Evolutionary conservation across 2,113 vertebrate species (phyloP).

Genomic region (Mesitornis unicolor): DNA sequence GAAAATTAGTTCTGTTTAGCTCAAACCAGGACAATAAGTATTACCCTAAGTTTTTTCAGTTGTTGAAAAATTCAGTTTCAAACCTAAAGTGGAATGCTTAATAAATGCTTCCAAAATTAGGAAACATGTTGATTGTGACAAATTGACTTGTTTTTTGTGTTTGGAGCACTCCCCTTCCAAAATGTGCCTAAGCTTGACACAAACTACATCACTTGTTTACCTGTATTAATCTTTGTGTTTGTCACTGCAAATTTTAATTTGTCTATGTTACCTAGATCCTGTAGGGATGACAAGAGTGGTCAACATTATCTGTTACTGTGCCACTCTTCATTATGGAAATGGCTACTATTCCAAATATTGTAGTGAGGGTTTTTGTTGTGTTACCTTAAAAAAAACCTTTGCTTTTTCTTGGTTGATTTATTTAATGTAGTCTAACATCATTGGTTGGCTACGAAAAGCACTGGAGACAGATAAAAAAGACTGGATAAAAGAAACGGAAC

Average conservation of each 20-base stretch:
- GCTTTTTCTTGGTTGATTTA: background rate
- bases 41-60: background rate
- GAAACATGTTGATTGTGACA: background rate
- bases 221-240: background rate
- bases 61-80: background rate
- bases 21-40: too few species aligned
- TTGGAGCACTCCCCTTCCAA: background rate
- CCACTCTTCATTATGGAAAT: background rate
- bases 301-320: background rate
- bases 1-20: too few species aligned
- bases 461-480: conserved; percentile 97
- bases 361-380: background rate
- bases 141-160: background rate
- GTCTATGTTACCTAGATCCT: background rate
- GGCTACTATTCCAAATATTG: background rate
- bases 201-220: background rate
- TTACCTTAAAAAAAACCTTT: background rate
- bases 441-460: conserved; percentile 94
- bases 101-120: background rate
- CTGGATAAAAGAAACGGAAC: conserved; percentile 93
- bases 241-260: background rate
- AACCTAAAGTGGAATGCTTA: background rate
- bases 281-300: background rate
- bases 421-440: conserved; percentile 89
- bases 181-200: background rate